Evolutionary conservation across 2,888 invertebrate genomes (phyloP).

Genomic region (Sphecodes monilicornis): DNA sequence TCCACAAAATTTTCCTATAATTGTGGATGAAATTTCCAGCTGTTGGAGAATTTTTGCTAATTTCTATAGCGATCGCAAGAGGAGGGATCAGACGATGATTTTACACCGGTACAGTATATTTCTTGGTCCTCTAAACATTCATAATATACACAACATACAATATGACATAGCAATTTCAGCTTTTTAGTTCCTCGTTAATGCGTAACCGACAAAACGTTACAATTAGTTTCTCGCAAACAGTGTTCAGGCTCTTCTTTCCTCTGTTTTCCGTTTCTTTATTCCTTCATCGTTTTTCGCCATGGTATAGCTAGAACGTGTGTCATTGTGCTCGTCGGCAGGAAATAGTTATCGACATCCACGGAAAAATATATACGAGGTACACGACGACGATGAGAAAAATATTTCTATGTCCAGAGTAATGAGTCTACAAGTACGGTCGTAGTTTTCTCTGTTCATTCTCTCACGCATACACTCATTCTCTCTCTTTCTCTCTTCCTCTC

Average conservation of each 20-base stretch:
- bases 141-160: constrained; percentile 81
- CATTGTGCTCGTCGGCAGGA: constrained; percentile 25
- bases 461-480: background rate
- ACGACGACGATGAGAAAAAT: constrained; percentile 52
- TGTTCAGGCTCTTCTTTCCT: background rate
- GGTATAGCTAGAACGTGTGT: constrained; percentile 4
- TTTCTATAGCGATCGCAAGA: background rate
- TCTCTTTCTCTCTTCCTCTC: background rate
- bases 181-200: constrained; percentile 42
- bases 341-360: constrained; percentile 38
- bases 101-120: constrained; percentile 76
- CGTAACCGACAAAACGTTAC: constrained; percentile 23
- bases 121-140: constrained; percentile 83
- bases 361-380: constrained; percentile 32
- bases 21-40: background rate
- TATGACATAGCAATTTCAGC: constrained; percentile 62
- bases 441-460: background rate
- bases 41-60: background rate
- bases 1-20: background rate
- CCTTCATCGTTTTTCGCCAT: background rate
- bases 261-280: background rate
- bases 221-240: constrained; percentile 31
- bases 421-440: constrained; percentile 32
- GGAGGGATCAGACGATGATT: background rate
- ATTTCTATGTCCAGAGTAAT: constrained; percentile 47